Evolutionary conservation across 2,888 invertebrate genomes (phyloP).

Genomic region (Phengaris alcon): DNA sequence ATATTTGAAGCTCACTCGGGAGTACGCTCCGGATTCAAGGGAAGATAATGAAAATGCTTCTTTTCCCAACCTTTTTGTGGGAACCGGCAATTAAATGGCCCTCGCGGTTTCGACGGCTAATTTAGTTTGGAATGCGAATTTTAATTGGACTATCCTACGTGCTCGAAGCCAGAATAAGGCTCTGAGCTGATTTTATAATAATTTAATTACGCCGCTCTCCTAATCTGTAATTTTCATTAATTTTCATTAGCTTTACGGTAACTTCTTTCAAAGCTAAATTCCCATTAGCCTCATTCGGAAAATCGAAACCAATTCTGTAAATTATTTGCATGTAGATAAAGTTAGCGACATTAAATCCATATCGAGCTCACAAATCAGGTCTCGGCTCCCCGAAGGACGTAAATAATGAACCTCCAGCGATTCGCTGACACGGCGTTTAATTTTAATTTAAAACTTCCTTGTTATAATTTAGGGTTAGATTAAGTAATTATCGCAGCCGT

Average conservation of each 20-base stretch:
- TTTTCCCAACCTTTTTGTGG: constrained; percentile 34
- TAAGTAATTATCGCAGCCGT: constrained; percentile 13
- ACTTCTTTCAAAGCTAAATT: background rate
- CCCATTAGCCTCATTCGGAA: too few species aligned
- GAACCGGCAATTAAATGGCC: constrained; percentile 33
- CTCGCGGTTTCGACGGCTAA: constrained; percentile 33
- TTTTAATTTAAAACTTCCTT: constrained; percentile 22
- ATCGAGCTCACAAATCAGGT: background rate
- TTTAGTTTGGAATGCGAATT: constrained; percentile 37
- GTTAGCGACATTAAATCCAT: background rate
- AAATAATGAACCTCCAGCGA: constrained; percentile 7
- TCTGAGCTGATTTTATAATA: background rate
- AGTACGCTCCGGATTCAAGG: constrained; percentile 24
- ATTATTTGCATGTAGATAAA: background rate
- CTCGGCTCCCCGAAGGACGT: background rate
- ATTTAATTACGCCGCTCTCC: background rate
- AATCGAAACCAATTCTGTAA: background rate
- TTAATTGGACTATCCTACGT: constrained; percentile 35
- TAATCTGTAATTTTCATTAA: constrained; percentile 5
- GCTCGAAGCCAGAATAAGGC: constrained; percentile 21
- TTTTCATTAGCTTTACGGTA: background rate
- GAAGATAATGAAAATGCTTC: constrained; percentile 34
- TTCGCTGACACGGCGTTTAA: constrained; percentile 14
- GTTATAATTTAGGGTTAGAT: constrained; percentile 5
- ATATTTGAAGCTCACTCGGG: constrained; percentile 17